Evolutionary conservation across 2,888 invertebrate genomes (phyloP).

Genomic region (Blera fallax): DNA sequence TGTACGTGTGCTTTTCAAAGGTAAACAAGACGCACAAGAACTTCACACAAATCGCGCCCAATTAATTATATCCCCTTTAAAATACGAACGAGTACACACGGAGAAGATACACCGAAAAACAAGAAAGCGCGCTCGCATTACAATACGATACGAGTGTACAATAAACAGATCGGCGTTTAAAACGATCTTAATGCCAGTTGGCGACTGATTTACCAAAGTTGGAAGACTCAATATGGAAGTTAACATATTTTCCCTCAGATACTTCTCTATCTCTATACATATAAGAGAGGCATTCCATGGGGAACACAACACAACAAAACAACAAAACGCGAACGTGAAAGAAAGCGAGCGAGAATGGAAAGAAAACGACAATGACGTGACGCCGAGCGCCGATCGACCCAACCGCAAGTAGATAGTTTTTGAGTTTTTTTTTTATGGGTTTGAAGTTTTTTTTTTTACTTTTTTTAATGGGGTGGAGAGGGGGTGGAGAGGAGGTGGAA

Average conservation of each 20-base stretch:
- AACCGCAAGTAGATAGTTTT: constrained; percentile 55
- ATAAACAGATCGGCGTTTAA: constrained; percentile 55
- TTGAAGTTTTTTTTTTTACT: constrained; percentile 5
- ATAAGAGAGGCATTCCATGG: constrained; percentile 63
- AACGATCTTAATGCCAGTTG: constrained; percentile 72
- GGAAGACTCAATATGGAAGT: constrained; percentile 70
- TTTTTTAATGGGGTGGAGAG: constrained; percentile 37
- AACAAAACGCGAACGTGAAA: constrained; percentile 54
- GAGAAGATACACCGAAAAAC: constrained; percentile 15
- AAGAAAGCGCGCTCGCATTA: constrained; percentile 54
- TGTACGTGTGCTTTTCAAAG: constrained; percentile 49
- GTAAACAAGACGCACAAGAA: constrained; percentile 62
- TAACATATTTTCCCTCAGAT: constrained; percentile 58
- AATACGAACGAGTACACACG: background rate
- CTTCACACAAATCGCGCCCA: constrained; percentile 59
- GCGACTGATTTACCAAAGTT: constrained; percentile 70
- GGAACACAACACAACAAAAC: constrained; percentile 1
- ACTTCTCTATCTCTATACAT: constrained; percentile 54
- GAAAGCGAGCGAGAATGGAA: constrained; percentile 61
- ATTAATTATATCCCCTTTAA: constrained; percentile 65
- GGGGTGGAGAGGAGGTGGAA: constrained; percentile 40
- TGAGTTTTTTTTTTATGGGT: constrained; percentile 1
- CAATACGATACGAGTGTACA: constrained; percentile 27
- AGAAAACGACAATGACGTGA: constrained; percentile 72
- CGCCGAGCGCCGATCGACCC: constrained; percentile 59